phyloP scores from a whole-genome alignment of 2,113 vertebrate species.

The Verasper variegatus region DNA sequence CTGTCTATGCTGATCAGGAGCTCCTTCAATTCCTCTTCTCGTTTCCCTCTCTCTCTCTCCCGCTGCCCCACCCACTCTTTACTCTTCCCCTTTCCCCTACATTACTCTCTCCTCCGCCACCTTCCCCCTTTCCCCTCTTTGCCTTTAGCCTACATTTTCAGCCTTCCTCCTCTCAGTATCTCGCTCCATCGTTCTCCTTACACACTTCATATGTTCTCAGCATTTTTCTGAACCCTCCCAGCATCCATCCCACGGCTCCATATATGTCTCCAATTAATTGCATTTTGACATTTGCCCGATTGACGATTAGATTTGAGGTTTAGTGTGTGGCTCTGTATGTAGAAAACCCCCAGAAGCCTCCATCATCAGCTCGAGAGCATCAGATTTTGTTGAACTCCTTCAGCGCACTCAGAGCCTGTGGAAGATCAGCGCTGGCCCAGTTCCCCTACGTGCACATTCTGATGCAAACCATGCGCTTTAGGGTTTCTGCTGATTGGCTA shows the following conservation, averaged over 20 bases:
- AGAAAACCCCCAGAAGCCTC: constrained; percentile 19
- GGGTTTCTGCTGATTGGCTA: constrained; percentile 11
- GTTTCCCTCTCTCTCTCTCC: constrained; percentile 15
- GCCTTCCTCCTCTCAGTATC: neutral
- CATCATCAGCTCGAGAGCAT: constrained; percentile 5
- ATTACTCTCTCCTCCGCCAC: constrained; percentile 12
- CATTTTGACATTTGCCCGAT: neutral
- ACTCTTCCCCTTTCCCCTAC: constrained; percentile 17
- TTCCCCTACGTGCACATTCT: constrained; percentile 13
- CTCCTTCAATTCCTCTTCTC: constrained; percentile 43
- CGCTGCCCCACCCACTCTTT: constrained; percentile 18
- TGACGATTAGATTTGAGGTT: neutral
- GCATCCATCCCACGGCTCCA: too few species aligned
- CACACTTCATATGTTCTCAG: neutral
- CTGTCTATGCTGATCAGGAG: constrained; percentile 66
- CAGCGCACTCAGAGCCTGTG: neutral
- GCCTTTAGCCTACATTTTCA: constrained; percentile 27
- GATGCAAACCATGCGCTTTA: constrained; percentile 25
- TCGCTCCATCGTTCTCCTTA: neutral
- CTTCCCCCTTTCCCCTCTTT: neutral
- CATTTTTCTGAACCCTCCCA: too few species aligned
- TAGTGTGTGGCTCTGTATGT: neutral
- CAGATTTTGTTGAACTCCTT: constrained; percentile 21
- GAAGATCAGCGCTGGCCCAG: neutral
- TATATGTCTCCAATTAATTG: too few species aligned